These are phyloP conservation scores for Macrotrachela quadricornifera DNA, from an alignment of 1,140 invertebrate species.

Conservation along the genomic window DNA sequence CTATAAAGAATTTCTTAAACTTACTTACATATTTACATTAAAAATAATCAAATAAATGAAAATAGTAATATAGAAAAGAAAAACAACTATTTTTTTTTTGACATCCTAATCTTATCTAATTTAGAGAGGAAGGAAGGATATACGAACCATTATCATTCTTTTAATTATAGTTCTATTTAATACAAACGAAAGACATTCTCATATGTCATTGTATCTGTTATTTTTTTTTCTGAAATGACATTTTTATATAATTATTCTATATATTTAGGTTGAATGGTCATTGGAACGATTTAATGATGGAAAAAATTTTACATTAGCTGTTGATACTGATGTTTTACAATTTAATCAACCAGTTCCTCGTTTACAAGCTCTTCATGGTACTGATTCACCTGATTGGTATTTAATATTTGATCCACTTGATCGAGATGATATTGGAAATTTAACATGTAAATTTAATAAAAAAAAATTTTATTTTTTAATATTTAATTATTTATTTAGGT, in stretches of 20 bases:
- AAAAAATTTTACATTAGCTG: conserved; percentile 3
- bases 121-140: no score
- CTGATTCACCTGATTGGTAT: conserved; percentile 3
- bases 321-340: conserved; percentile 4
- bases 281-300: conserved; percentile 6
- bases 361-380: conserved; percentile 1
- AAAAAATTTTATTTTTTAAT: not conserved
- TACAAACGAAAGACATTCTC: no score
- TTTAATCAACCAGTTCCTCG: conserved; percentile 1
- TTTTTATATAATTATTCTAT: not conserved
- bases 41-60: no score
- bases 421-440: conserved; percentile 7
- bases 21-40: no score
- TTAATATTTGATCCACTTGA: conserved; percentile 6
- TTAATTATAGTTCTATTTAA: no score
- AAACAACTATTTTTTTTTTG: no score
- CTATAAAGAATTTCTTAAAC: not conserved
- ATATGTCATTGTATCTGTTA: no score
- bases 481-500: not conserved
- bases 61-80: no score
- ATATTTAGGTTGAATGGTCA: not conserved
- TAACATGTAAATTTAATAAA: conserved; percentile 2
- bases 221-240: no score
- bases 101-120: no score
- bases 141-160: no score